Evolutionary conservation across 2,113 vertebrate genomes (phyloP).

Genomic region (Cottus gobio): DNA sequence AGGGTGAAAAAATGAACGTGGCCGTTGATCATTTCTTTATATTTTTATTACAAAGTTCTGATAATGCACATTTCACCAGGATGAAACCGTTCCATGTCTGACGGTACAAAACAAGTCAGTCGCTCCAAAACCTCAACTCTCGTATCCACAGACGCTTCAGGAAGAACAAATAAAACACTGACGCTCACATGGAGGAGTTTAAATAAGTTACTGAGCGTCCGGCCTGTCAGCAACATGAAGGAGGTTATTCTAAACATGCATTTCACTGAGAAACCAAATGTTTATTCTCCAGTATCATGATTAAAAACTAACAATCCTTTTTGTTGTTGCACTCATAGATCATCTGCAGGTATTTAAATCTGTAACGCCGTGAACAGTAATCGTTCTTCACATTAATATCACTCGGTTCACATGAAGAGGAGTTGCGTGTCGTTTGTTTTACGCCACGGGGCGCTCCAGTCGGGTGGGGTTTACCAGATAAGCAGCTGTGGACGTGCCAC

Average conservation of each 20-base stretch:
- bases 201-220: constrained; percentile 70
- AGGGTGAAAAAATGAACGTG: background rate
- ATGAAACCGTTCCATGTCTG: constrained; percentile 53
- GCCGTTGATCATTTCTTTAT: constrained; percentile 41
- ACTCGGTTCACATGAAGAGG: constrained; percentile 39
- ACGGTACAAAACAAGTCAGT: constrained; percentile 67
- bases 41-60: constrained; percentile 78
- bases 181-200: constrained; percentile 42
- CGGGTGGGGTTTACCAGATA: background rate
- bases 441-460: background rate
- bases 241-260: constrained; percentile 57
- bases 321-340: constrained; percentile 44
- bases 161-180: constrained; percentile 20
- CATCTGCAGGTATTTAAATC: constrained; percentile 25
- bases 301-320: constrained; percentile 47
- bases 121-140: constrained; percentile 34
- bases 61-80: constrained; percentile 80
- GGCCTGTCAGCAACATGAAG: constrained; percentile 29
- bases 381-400: constrained; percentile 25
- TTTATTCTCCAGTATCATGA: constrained; percentile 48
- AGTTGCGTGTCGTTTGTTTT: constrained; percentile 25
- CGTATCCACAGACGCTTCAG: constrained; percentile 46
- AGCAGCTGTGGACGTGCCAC: background rate
- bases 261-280: constrained; percentile 37
- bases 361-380: constrained; percentile 50